phyloP scores from a whole-genome alignment of 2,888 invertebrate species.

The Acanthosepion esculentum region DNA sequence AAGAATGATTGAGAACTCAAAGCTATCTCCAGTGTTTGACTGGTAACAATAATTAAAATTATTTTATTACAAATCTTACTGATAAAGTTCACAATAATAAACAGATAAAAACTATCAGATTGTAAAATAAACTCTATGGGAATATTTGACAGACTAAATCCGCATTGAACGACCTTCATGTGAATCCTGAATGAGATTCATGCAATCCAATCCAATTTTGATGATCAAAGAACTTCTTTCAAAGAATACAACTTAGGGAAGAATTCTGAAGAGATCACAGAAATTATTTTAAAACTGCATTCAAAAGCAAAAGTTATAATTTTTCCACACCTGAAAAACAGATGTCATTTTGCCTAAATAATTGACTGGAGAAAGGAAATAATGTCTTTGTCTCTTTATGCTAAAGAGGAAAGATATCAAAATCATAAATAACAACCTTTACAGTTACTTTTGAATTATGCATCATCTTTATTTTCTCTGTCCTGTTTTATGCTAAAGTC shows the following conservation, averaged over 20 bases:
- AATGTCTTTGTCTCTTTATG: neutral
- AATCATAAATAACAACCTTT: slow-evolving; percentile 3
- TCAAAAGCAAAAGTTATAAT: neutral
- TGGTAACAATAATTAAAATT: too few species aligned
- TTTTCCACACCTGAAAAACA: neutral
- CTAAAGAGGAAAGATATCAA: neutral
- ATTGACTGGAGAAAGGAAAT: neutral
- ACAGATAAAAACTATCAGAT: too few species aligned
- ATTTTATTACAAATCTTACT: too few species aligned
- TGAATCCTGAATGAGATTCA: too few species aligned
- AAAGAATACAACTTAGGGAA: neutral
- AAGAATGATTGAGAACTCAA: too few species aligned
- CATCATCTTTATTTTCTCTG: neutral
- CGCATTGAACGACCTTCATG: too few species aligned
- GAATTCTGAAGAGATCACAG: neutral
- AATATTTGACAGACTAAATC: too few species aligned
- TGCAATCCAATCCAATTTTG: neutral
- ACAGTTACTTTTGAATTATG: neutral
- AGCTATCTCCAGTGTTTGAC: too few species aligned
- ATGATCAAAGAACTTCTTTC: neutral
- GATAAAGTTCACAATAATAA: too few species aligned
- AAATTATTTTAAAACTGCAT: neutral
- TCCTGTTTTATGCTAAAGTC: neutral
- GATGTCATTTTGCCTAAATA: neutral
- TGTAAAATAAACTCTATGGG: too few species aligned